Percentiles rank a stretch among this genome's conserved stretches.
Conservation (phyloP, 2,113 vertebrate species). For the Xiphorhynchus elegans region DNA sequence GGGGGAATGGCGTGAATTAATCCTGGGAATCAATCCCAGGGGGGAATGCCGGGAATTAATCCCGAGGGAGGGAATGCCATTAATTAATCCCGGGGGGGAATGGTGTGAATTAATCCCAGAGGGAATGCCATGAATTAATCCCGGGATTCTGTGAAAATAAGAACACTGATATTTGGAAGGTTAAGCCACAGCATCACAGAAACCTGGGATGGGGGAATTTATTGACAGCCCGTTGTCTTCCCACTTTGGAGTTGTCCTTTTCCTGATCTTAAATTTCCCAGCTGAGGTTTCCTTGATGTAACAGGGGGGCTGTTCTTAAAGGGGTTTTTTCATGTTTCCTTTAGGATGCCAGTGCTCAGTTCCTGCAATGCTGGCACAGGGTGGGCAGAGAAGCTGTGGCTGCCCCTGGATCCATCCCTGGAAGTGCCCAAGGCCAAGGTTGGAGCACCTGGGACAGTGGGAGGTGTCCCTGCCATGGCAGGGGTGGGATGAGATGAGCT, state of each 20-base stretch:
- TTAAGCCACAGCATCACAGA: background rate
- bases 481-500: accelerated
- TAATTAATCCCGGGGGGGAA: too few species aligned
- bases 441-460: background rate
- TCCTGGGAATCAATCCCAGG: too few species aligned
- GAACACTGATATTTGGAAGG: background rate
- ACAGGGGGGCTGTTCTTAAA: background rate
- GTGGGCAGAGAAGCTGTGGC: background rate
- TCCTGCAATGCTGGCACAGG: background rate
- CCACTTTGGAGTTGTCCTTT: background rate
- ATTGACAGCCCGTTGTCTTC: background rate
- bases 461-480: background rate
- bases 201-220: background rate
- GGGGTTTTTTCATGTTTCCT: background rate
- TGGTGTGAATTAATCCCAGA: too few species aligned
- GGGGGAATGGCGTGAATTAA: too few species aligned
- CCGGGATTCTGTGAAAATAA: too few species aligned
- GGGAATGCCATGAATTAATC: too few species aligned
- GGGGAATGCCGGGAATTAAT: too few species aligned
- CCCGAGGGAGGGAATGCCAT: too few species aligned
- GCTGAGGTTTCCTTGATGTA: background rate
- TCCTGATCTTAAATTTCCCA: background rate
- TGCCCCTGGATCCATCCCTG: background rate
- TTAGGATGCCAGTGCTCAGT: background rate
- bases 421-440: background rate